Evolutionary conservation across 2,888 invertebrate species (phyloP).

Genomic region (Synanthedon vespiformis): DNA sequence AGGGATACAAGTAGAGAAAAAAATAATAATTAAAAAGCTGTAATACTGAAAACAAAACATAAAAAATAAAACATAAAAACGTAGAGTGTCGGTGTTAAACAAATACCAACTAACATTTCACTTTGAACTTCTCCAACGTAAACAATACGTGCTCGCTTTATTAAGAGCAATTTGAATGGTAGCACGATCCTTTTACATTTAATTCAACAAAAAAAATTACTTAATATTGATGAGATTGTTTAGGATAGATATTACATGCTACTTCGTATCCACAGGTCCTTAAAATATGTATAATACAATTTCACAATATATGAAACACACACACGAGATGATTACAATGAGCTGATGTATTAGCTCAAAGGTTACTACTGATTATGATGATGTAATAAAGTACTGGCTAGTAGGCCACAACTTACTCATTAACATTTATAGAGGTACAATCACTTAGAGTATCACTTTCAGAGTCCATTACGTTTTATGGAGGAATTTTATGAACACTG

Average conservation of each 20-base stretch:
- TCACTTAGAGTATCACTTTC: slow-evolving; percentile 16
- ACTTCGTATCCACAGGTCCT: too few relatives aligned
- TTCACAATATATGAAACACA: too few relatives aligned
- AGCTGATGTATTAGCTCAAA: too few relatives aligned
- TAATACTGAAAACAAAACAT: not conserved
- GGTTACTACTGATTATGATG: too few relatives aligned
- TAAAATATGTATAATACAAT: too few relatives aligned
- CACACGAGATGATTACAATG: too few relatives aligned
- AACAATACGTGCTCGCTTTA: not conserved
- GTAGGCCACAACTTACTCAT: slow-evolving; percentile 5
- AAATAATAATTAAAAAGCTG: not conserved
- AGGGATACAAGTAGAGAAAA: too few relatives aligned
- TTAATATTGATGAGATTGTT: too few relatives aligned
- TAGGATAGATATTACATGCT: too few relatives aligned
- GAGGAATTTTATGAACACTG: slow-evolving; percentile 17
- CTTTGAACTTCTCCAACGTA: not conserved
- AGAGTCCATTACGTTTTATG: slow-evolving; percentile 28
- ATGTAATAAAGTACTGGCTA: not conserved
- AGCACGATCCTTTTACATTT: too few relatives aligned
- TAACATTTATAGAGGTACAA: slow-evolving; percentile 9
- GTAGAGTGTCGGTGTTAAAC: not conserved
- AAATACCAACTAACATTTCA: not conserved
- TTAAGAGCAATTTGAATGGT: not conserved
- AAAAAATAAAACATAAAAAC: not conserved
- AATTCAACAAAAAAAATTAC: too few relatives aligned